These are phyloP conservation scores for Agapornis roseicollis DNA, from an alignment of 2,113 vertebrate genomes.

Conservation along the genomic window DNA sequence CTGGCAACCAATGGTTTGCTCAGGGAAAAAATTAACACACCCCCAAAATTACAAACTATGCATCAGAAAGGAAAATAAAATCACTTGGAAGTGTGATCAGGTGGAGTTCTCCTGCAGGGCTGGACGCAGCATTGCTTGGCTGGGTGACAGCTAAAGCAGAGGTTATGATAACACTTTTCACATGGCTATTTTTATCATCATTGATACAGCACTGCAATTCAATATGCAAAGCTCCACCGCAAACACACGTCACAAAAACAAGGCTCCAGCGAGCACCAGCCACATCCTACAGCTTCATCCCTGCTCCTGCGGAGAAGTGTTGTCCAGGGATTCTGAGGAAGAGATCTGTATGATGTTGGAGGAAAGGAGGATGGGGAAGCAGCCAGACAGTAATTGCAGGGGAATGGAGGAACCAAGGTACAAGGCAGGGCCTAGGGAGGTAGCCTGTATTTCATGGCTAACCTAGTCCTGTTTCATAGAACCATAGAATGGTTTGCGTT, in stretches of 20 bases:
- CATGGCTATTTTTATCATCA: constrained; percentile 36
- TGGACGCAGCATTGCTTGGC: neutral
- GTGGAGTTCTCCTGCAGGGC: neutral
- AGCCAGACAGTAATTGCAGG: neutral
- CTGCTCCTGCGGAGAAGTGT: neutral
- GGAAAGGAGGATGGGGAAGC: neutral
- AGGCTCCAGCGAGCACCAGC: neutral
- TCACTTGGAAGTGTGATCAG: neutral
- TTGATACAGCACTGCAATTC: neutral
- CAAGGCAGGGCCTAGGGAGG: neutral
- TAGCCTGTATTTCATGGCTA: neutral
- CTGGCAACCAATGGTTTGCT: neutral
- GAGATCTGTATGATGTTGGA: neutral
- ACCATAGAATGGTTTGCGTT: neutral
- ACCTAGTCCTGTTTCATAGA: neutral
- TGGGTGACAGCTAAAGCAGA: constrained; percentile 25
- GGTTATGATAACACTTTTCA: constrained; percentile 32
- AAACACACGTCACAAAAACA: neutral
- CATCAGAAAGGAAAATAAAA: neutral
- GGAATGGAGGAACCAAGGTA: neutral
- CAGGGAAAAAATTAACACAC: neutral
- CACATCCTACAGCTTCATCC: neutral
- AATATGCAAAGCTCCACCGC: neutral
- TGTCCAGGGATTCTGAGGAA: neutral
- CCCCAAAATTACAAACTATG: neutral